These are phyloP conservation scores for Rhodeus uyekii DNA, from an alignment of 2,797 vertebrate genomes.

Conservation along the genomic window DNA sequence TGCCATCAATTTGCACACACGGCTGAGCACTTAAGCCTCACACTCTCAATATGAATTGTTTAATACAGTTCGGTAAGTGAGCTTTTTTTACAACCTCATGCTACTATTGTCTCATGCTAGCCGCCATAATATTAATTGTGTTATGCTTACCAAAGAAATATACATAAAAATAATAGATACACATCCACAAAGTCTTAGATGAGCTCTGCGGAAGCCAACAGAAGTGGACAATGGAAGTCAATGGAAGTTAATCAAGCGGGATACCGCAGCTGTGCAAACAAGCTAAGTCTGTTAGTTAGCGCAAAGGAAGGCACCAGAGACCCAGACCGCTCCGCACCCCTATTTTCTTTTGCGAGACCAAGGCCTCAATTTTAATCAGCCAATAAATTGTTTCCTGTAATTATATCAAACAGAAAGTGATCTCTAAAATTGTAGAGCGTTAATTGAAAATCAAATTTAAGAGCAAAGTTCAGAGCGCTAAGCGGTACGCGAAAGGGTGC, in stretches of 20 bases:
- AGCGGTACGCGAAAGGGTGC: neutral
- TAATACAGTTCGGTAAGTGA: constrained; percentile 53
- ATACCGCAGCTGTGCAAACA: constrained; percentile 93
- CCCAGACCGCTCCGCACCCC: constrained; percentile 65
- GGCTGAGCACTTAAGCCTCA: constrained; percentile 48
- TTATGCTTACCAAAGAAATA: neutral
- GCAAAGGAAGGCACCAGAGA: constrained; percentile 64
- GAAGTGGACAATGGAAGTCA: constrained; percentile 80
- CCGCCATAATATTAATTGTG: constrained; percentile 5
- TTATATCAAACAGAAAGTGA: constrained; percentile 92
- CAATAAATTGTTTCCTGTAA: constrained; percentile 98
- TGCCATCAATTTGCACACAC: constrained; percentile 51
- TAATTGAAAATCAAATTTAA: constrained; percentile 97
- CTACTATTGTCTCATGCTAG: constrained; percentile 17
- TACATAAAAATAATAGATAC: constrained; percentile 8
- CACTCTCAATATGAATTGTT: constrained; percentile 58
- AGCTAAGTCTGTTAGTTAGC: constrained; percentile 74
- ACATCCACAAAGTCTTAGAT: constrained; percentile 34
- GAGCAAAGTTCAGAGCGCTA: constrained; percentile 83
- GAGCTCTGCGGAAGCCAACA: constrained; percentile 57
- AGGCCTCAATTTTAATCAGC: constrained; percentile 91
- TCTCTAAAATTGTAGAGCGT: constrained; percentile 86
- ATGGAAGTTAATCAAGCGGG: constrained; percentile 81
- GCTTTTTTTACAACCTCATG: constrained; percentile 12
- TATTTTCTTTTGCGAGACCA: constrained; percentile 85